Evolutionary conservation across 2,113 vertebrate genomes (phyloP), one percentile per base, ranked within the genome.

Genomic region (Rynchops niger): DNA sequence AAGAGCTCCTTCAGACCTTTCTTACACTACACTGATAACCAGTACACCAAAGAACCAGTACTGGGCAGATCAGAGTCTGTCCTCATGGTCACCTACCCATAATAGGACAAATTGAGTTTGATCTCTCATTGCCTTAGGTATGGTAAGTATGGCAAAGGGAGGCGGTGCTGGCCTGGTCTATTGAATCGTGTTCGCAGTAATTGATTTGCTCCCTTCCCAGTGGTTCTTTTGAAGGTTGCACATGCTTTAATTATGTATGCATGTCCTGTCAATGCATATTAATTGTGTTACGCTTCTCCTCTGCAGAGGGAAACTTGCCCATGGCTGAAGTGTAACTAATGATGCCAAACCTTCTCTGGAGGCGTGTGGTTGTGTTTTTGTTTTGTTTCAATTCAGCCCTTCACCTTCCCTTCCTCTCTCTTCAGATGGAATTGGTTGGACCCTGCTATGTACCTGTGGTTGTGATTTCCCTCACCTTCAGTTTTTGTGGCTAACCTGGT

Each of bases 401-500:
- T 90, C 23, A 38, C 38, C 26, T 7, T 74, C 21, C 5, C 26
- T 80, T 12, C 17, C 8, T 70, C 29, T 77, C 61, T 90, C 91
- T 93, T 93, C 91, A 86, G 73, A 88, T 88, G 87, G 91, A 85
- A 58, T 91, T 89, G 81, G 76, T 11, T 86, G 80, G 83, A 94
- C 26, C 76, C 34, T 86, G 40, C 85, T 79, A 49, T 88, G 50
- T 96, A 43, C 85, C 94, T 80, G 81, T 97, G 90, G 45, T 91
- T 91, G 82, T 96, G 78, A 83, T 66, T 90, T 94, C 49, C 86
- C 72, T 12, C 25, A 52, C 72, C 52, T 92, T 52, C 34, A 65
- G 79, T 97, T 93, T 91, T 95, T 91, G 95, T 97, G 96, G 97
- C 98, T 98, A 98, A 98, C 97, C 23, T 70, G 94, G 95, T 97